Percentiles rank a stretch among this genome's conserved stretches.
Conservation (phyloP, 2,113 vertebrate genomes). For the Eolophus roseicapilla region DNA sequence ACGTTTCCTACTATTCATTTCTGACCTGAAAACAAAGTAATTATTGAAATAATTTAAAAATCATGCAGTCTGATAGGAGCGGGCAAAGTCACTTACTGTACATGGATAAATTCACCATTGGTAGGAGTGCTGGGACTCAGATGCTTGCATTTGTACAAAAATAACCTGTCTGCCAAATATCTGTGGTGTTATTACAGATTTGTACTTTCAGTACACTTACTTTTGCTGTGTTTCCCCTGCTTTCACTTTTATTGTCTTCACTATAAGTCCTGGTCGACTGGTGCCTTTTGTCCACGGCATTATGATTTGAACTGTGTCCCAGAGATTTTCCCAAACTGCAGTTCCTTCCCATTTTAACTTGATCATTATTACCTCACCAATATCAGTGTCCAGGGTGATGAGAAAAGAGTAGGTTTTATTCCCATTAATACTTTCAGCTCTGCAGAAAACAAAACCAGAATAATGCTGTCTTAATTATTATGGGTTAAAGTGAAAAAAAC, state of each 20-base stretch:
- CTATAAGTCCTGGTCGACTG: constrained; percentile 70
- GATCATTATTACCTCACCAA: constrained; percentile 86
- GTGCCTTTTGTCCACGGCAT: constrained; percentile 77
- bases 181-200: neutral
- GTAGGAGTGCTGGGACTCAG: neutral
- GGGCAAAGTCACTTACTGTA: neutral
- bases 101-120: neutral
- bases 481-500: neutral
- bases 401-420: constrained; percentile 89
- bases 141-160: neutral
- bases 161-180: neutral
- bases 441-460: constrained; percentile 52
- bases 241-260: constrained; percentile 83
- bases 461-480: neutral
- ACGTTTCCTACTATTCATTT: neutral
- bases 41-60: neutral
- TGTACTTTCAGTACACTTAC: constrained; percentile 64
- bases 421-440: constrained; percentile 76
- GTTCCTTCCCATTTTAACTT: constrained; percentile 84
- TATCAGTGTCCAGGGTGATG: constrained; percentile 84
- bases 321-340: constrained; percentile 84
- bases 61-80: neutral
- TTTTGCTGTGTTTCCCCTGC: constrained; percentile 91
- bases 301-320: constrained; percentile 84
- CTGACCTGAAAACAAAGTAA: neutral